Evolutionary conservation across 37 sponge, comb jelly and placozoan genomes (phyloP).

Genomic region (Diacarnus erythraeanus): DNA sequence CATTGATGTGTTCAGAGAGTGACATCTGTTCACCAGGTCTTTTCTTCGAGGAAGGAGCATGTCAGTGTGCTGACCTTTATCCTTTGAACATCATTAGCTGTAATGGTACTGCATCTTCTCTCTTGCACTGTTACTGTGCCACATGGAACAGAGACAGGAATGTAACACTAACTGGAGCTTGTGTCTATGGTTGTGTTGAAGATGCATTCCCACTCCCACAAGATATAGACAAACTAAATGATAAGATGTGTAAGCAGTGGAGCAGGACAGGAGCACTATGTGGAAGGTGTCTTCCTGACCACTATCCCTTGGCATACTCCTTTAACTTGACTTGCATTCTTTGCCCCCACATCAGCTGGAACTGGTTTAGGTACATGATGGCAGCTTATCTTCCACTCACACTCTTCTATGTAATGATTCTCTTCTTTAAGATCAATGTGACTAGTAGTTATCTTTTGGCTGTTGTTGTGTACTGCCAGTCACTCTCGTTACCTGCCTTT

Average conservation of each 20-base stretch:
- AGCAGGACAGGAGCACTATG: constrained; percentile 58
- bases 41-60: not conserved
- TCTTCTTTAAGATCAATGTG: constrained; percentile 11
- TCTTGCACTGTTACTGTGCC: not conserved
- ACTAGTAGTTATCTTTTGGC: constrained; percentile 47
- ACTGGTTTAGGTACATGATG: constrained; percentile 8
- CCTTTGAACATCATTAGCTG: not conserved
- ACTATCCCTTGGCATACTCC: constrained; percentile 36
- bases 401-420: constrained; percentile 17
- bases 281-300: constrained; percentile 40
- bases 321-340: constrained; percentile 8
- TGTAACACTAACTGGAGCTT: not conserved
- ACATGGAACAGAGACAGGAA: not conserved
- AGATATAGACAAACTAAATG: not conserved
- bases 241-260: constrained; percentile 15
- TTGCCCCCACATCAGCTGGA: not conserved
- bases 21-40: not conserved
- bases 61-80: not conserved
- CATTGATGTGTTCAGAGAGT: not conserved
- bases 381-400: constrained; percentile 29
- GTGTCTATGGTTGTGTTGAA: not conserved
- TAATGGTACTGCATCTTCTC: not conserved
- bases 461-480: constrained; percentile 59
- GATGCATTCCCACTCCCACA: not conserved
- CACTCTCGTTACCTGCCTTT: constrained; percentile 10